These are phyloP conservation scores for Aplochiton taeniatus DNA, from an alignment of 2,797 vertebrate genomes.

Conservation along the genomic window DNA sequence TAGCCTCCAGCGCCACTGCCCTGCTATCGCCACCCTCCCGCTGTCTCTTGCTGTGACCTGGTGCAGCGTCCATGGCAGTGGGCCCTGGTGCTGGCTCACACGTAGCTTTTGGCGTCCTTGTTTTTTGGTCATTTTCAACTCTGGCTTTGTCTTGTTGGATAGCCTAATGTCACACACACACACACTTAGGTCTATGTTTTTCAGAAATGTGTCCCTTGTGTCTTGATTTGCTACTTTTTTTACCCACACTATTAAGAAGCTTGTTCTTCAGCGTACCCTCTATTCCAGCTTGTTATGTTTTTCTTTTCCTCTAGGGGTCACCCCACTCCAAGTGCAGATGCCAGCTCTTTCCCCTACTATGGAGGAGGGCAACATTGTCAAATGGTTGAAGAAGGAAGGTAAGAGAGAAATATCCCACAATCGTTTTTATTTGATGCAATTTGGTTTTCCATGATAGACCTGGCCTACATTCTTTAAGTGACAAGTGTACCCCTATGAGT, in stretches of 20 bases:
- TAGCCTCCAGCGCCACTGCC: conserved; percentile 17
- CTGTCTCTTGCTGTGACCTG: conserved; percentile 1
- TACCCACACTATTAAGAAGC: too few relatives aligned
- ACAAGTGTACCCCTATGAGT: not conserved
- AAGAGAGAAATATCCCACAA: conserved; percentile 42
- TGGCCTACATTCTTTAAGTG: not conserved
- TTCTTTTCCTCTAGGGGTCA: conserved; percentile 76
- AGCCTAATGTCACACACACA: too few relatives aligned
- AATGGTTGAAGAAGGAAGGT: conserved; percentile 99
- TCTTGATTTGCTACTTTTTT: not conserved
- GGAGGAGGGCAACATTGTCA: conserved; percentile 95
- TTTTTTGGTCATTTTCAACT: too few relatives aligned
- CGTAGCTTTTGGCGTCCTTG: too few relatives aligned
- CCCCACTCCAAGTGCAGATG: conserved; percentile 88
- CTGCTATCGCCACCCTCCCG: conserved; percentile 4
- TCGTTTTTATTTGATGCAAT: not conserved
- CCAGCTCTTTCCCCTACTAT: conserved; percentile 98
- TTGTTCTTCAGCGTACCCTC: not conserved
- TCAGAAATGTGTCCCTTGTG: too few relatives aligned
- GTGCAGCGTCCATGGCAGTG: too few relatives aligned
- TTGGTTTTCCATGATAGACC: not conserved
- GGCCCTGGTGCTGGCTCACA: too few relatives aligned
- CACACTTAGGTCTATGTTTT: too few relatives aligned
- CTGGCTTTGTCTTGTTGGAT: too few relatives aligned
- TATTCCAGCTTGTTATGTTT: conserved; percentile 3